Evolutionary conservation across 2,888 invertebrate species (phyloP), one percentile per base, ranked within the genome.

Genomic region (Tetheella fluctuosa): DNA sequence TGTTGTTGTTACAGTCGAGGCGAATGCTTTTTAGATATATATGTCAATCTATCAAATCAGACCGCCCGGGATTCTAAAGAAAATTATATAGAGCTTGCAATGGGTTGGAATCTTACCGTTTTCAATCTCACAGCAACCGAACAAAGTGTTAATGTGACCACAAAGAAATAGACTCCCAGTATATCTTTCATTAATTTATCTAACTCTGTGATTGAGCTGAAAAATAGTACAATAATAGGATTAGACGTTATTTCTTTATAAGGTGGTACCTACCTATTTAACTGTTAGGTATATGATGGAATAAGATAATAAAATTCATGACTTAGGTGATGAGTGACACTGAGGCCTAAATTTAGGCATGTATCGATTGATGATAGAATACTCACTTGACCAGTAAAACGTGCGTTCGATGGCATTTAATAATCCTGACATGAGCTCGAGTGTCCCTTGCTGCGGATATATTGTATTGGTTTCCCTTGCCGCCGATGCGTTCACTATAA

Each of bases 151-250:
- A 90, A 60, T 2, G 88, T 85, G 0, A 86, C 84, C 8, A 87
- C 57, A 8, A 84, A 74, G 60, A 86, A 87, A 71, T 91, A 91
- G n/a, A 88, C 74, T 20, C 90, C 91, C 59, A 91, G 67, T 42
- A 89, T 84, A 57, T 78, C 69, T 58, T 70, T 76, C 23, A 89
- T 64, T 37, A 88, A 63, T 12, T 65, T 69, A 48, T 80, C 79
- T 12, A 90, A 70, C 39, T 82, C 73, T 2, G 62, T 66, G 1
- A 84, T 74, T 20, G 71, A 70, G 23, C 90, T 90, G 74, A 66
- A 84, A 86, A 39, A n/a, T 7, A n/a, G 10, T 15, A 48, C 0
- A 20, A 20, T 1, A 42, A 17, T 10, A 30, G 30, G 7, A 10
- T 28, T 28, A 28, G 3, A 6, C 5, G 7, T 28, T 28, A 28